Percentiles rank a stretch among this genome's conserved stretches.
These are phyloP conservation scores for Furnarius figulus DNA, from an alignment of 2,113 vertebrate species.

Conservation along the genomic window DNA sequence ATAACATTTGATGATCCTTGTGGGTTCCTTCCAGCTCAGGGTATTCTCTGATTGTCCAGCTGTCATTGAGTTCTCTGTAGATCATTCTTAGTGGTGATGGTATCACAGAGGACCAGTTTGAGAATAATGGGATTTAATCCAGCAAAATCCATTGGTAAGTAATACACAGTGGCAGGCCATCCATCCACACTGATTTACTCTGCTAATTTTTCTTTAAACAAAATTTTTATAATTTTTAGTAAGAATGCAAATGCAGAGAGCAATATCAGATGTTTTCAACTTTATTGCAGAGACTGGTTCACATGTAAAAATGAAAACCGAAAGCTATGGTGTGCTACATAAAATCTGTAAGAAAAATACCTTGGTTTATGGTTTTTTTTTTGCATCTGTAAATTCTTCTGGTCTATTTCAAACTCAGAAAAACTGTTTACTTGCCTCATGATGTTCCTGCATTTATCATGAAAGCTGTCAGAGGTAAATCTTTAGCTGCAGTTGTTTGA, in stretches of 20 bases:
- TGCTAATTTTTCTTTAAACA: not conserved
- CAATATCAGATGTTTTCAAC: constrained; percentile 26
- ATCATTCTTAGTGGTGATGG: not conserved
- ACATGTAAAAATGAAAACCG: constrained; percentile 19
- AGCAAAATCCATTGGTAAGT: not conserved
- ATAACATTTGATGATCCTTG: not conserved
- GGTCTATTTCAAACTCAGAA: not conserved
- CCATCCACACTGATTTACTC: not conserved
- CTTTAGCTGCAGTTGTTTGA: not conserved
- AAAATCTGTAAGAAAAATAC: constrained; percentile 38
- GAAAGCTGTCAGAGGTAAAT: not conserved
- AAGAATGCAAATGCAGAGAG: constrained; percentile 8
- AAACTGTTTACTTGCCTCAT: not conserved
- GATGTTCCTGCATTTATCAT: not conserved
- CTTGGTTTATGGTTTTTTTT: constrained; percentile 17
- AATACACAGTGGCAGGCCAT: not conserved
- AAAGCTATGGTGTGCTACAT: not conserved
- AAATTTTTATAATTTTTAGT: not conserved
- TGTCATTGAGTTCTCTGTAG: not conserved
- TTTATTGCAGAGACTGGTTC: constrained; percentile 27
- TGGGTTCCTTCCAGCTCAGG: not conserved
- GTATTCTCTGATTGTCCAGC: not conserved
- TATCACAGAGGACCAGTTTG: not conserved
- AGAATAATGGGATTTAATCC: not conserved
- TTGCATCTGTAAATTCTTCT: constrained; percentile 10